Base-by-base conservation (phyloP, 2,113 vertebrate species). In the Engystomops pustulosus region DNA sequence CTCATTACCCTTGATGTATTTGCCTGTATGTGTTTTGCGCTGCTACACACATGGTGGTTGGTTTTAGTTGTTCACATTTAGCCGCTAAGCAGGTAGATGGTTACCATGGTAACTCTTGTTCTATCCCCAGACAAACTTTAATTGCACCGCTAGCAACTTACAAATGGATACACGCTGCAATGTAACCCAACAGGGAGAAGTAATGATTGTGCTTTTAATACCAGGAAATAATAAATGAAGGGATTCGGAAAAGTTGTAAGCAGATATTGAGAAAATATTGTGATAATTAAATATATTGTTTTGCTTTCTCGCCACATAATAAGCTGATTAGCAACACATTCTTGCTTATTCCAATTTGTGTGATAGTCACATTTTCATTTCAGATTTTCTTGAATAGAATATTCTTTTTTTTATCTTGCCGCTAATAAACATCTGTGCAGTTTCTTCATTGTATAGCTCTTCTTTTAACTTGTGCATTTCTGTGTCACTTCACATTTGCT, bases 41-140 rank as follows among this genome's bases (percentile, higher is more conserved):
- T 51, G 25, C 17, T 32, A 27, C 51, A 17, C 44, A 49, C 27
- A 53, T 34, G 27, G 47, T n/a, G 47, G 74, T 58, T 77, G 4
- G 18, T 58, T 32, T 76, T 36, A 55, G 41, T 34, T 32, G 30
- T 38, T 77, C 32, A 23, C 32, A 77, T 38, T 11, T 20, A n/a
- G 74, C 32, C 15, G 47, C 47, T 36, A 77, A 38, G 62, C 30
- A 70, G 27, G 25, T 49, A 36, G 47, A 27, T 34, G 25, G 79
- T 81, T 81, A 17, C 79, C 30, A 81, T 70, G 65, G 67, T 17
- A 81, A 69, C 79, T 53, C 65, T 53, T 70, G 45, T 70, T 81
- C 45, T 51, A 67, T 62, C 20, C 27, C 34, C 36, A 81, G 79
- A 51, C 45, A 70, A 80, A 80, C 38, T 60, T 55, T 80, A 80